phyloP scores from a whole-genome alignment of 1,140 invertebrate species.

The Trichoplusia ni region DNA sequence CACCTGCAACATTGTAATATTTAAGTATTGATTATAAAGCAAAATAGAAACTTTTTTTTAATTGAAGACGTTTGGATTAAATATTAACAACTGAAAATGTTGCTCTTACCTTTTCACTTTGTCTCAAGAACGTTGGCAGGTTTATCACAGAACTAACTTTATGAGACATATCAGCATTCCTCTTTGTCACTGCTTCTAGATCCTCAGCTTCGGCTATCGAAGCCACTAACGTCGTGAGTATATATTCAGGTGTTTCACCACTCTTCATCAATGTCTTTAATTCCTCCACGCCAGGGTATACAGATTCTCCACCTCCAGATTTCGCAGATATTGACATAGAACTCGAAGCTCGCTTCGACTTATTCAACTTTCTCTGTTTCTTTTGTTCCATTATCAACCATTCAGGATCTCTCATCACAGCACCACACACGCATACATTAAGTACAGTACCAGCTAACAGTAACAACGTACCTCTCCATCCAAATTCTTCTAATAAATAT shows the following conservation, averaged over 20 bases:
- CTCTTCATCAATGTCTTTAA: conserved; percentile 86
- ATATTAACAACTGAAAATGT: conserved; percentile 23
- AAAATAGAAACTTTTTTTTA: too few species aligned
- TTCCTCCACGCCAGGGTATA: conserved; percentile 85
- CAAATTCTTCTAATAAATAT: conserved; percentile 87
- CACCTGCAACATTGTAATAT: conserved; percentile 78
- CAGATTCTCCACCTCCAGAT: conserved; percentile 78
- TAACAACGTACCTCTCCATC: conserved; percentile 93
- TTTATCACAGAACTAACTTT: conserved; percentile 86
- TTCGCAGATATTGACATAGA: conserved; percentile 76
- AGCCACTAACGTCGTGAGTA: conserved; percentile 85
- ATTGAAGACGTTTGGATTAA: too few species aligned
- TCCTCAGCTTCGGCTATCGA: conserved; percentile 79
- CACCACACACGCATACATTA: conserved; percentile 94
- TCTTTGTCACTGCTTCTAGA: conserved; percentile 75
- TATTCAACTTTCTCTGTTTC: conserved; percentile 73
- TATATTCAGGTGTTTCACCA: conserved; percentile 86
- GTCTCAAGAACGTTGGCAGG: conserved; percentile 89
- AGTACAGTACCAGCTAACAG: conserved; percentile 92
- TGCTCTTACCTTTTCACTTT: conserved; percentile 85
- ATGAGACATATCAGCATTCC: conserved; percentile 70
- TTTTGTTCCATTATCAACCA: conserved; percentile 87
- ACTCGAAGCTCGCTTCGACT: conserved; percentile 77
- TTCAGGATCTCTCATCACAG: conserved; percentile 93
- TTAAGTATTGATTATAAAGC: not conserved